Evolutionary conservation across 1,140 invertebrate species (phyloP), one percentile per base, ranked within the genome.

Genomic region (Augochlora pura): DNA sequence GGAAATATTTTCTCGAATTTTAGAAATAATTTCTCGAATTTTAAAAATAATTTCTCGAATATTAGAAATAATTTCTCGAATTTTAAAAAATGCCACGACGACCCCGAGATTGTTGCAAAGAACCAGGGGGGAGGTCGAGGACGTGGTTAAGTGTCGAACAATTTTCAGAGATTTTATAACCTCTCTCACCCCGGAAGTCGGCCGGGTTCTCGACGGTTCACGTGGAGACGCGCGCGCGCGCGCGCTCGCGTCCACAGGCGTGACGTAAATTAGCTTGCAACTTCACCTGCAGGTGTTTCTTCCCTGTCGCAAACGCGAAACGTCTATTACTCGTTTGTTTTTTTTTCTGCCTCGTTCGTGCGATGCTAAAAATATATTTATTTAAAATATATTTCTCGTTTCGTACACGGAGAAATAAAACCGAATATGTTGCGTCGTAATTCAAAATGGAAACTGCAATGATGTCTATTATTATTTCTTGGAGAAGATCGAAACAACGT

Each of bases 261-360:
- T 64, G 32, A 74, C 77, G 63, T 77, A 77, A 87, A 86, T 86
- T 88, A 86, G 71, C 78, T 77, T 66, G 66, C 79, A 77, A 86
- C 67, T 81, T 84, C 69, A 52, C 67, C 67, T 63, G 80, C 82
- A 84, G 70, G 69, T 76, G 57, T 85, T 72, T 65, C 75, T 64
- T 71, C 57, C 46, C 2, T 18, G 21, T 32, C 18, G 10, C 5
- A 12, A 65, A n/a, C 39, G 32, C 23, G 38, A 38, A 10, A 66
- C 9, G 21, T 63, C 12, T 10, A 63, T 32, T 38, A 32, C 6
- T 21, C 14, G 4, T 38, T 46, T 46, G 4, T 38, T 46, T 46
- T 12, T 46, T 63, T 1, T 38, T 63, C 27, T 60, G 27, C 27
- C 27, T 8, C 38, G 38, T 38, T 4, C 16, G 21, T 57, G 54